A percentile compares a stretch with the other conserved stretches of the same genome.
Evolutionary conservation across 2,888 invertebrate genomes (phyloP).

Genomic region (Spodoptera exigua): DNA sequence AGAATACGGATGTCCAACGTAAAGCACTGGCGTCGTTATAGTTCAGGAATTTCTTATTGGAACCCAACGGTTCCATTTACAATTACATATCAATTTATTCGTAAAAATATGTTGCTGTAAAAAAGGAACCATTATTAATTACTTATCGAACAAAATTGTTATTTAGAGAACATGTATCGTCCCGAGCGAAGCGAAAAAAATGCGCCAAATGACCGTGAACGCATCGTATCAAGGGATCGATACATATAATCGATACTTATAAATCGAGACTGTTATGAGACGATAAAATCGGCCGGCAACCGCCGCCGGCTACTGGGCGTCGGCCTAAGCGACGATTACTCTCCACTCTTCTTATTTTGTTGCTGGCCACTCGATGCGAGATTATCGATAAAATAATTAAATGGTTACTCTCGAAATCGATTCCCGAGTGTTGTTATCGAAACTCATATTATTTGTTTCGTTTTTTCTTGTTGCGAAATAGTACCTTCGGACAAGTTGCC

Average conservation of each 20-base stretch:
- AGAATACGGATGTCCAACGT: no score
- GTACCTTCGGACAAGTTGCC: constrained; percentile 54
- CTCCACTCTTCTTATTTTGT: constrained; percentile 82
- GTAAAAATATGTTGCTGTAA: constrained; percentile 53
- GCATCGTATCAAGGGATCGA: constrained; percentile 81
- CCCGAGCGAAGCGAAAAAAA: constrained; percentile 74
- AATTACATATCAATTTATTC: constrained; percentile 54
- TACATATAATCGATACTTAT: constrained; percentile 89
- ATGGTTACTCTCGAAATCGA: constrained; percentile 89
- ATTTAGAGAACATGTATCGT: constrained; percentile 69
- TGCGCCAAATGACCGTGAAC: constrained; percentile 84
- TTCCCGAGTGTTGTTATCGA: constrained; percentile 89
- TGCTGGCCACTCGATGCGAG: constrained; percentile 82
- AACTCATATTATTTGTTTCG: constrained; percentile 81
- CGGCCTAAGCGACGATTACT: constrained; percentile 88
- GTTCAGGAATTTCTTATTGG: constrained; percentile 38
- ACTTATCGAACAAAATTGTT: constrained; percentile 73
- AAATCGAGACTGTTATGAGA: constrained; percentile 88
- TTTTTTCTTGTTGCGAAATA: constrained; percentile 81
- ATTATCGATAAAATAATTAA: constrained; percentile 90
- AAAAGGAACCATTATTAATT: constrained; percentile 67
- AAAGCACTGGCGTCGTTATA: not conserved
- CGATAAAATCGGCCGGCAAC: constrained; percentile 85
- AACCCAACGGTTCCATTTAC: constrained; percentile 37
- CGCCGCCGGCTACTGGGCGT: constrained; percentile 89